These are phyloP conservation scores for Volucella zonaria DNA, from an alignment of 2,888 invertebrate species.

Conservation along the genomic window DNA sequence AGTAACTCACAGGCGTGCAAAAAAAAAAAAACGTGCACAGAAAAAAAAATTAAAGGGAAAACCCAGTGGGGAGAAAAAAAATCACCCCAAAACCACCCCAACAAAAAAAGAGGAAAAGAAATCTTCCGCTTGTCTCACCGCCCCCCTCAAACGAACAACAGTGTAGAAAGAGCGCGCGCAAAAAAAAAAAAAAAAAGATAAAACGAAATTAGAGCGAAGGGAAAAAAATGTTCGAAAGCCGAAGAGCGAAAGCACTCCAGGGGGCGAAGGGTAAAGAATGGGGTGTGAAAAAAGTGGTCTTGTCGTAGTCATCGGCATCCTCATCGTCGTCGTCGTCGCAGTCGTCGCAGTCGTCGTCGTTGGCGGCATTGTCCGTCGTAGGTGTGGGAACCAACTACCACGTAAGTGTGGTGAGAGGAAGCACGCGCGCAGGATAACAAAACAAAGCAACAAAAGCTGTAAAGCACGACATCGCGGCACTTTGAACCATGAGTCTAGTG, in stretches of 20 bases:
- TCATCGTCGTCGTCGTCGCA: slow-evolving; percentile 61
- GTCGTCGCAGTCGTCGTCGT: slow-evolving; percentile 50
- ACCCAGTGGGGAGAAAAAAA: slow-evolving; percentile 61
- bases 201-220: slow-evolving; percentile 76
- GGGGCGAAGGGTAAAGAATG: slow-evolving; percentile 79
- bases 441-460: slow-evolving; percentile 77
- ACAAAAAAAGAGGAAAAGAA: slow-evolving; percentile 49
- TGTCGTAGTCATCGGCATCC: slow-evolving; percentile 72
- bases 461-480: slow-evolving; percentile 77
- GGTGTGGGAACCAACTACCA: slow-evolving; percentile 73
- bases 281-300: slow-evolving; percentile 81
- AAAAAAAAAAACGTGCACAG: slow-evolving; percentile 26
- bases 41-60: slow-evolving; percentile 54
- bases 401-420: slow-evolving; percentile 76
- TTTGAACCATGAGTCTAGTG: slow-evolving; percentile 77
- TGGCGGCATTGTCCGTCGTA: slow-evolving; percentile 70
- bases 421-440: slow-evolving; percentile 77
- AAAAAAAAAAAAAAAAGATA: slow-evolving; percentile 32
- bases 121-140: slow-evolving; percentile 28
- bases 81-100: slow-evolving; percentile 58
- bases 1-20: slow-evolving; percentile 72
- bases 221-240: slow-evolving; percentile 67
- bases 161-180: slow-evolving; percentile 25
- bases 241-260: slow-evolving; percentile 75
- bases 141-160: too few species aligned